Evolutionary conservation across 1,140 invertebrate species (phyloP).

Genomic region (Caenorhabditis elegans): WBcel235 BX284605.5:12970001-12970500

Average conservation of each 20-base stretch:
- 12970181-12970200: neutral
- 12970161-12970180: too few species aligned
- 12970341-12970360: neutral
- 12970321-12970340: neutral
- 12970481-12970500: neutral
- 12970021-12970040: neutral
- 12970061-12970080: neutral
- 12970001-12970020: constrained; percentile 38
- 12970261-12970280: neutral
- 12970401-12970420: neutral
- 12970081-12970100: neutral
- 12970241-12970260: neutral
- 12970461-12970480: neutral
- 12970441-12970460: neutral
- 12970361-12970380: neutral
- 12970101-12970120: neutral
- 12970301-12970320: neutral
- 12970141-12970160: neutral
- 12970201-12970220: neutral
- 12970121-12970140: neutral
- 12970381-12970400: neutral
- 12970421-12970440: neutral
- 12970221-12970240: neutral
- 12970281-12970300: neutral
- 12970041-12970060: neutral